A percentile compares a stretch with the other conserved stretches of the same genome.
phyloP scores from a whole-genome alignment of 2,113 vertebrate genomes.

The Nannobrachium achirus region DNA sequence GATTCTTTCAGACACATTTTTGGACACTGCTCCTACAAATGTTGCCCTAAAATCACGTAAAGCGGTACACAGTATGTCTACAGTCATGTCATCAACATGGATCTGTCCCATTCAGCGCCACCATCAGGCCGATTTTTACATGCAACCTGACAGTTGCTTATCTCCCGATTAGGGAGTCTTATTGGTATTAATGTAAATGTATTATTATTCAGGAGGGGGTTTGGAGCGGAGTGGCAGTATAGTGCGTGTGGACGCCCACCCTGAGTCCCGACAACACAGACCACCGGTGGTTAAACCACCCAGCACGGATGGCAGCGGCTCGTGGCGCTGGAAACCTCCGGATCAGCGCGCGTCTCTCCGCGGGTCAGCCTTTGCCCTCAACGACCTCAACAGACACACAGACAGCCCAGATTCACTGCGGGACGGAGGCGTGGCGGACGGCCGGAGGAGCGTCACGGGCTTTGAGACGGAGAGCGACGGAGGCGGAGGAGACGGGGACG shows the following conservation, averaged over 20 bases:
- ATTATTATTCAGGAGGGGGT: constrained; percentile 37
- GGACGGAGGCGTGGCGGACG: constrained; percentile 84
- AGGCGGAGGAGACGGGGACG: constrained; percentile 34
- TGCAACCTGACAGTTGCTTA: too few species aligned
- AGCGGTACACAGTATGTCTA: too few species aligned
- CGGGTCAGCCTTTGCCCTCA: constrained; percentile 86
- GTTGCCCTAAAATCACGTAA: too few species aligned
- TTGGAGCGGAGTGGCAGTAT: constrained; percentile 80
- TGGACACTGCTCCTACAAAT: too few species aligned
- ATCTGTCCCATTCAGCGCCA: too few species aligned
- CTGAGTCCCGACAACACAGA: constrained; percentile 82
- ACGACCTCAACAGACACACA: constrained; percentile 89
- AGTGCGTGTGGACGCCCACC: constrained; percentile 92
- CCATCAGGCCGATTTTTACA: too few species aligned
- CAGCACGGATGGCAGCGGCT: constrained; percentile 90
- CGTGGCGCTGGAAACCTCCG: constrained; percentile 93
- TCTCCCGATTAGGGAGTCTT: too few species aligned
- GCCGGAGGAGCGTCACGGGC: constrained; percentile 81
- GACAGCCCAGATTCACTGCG: constrained; percentile 90
- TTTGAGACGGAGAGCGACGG: constrained; percentile 54
- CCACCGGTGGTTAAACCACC: constrained; percentile 88
- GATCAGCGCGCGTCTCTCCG: constrained; percentile 87
- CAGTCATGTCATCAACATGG: too few species aligned
- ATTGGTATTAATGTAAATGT: too few species aligned
- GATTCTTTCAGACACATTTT: too few species aligned